Base-by-base conservation (phyloP, 2,888 invertebrate species). In the Lepidocyrtinus sp. region DNA sequence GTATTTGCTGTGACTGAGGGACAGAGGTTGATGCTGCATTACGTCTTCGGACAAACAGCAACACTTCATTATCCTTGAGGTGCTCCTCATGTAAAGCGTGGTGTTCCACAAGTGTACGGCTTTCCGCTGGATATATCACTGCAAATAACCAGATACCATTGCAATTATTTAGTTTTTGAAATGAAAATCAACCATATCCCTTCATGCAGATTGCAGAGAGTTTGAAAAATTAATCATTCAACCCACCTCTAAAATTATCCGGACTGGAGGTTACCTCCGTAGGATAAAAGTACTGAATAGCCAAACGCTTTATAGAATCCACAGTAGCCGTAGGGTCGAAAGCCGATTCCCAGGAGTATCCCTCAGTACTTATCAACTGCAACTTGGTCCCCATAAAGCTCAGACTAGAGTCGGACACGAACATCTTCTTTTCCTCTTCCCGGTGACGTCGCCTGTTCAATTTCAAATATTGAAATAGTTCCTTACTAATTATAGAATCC, bases 301-400 rank as follows among this genome's bases (percentile, higher is more conserved):
- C 88, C 84, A 87, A 87, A 5, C 88, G 87, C 85, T 89, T 90
- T 26, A 90, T 78, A 79, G 88, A 88, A 68, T 89, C 89, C 1
- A 89, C 87, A 2, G 88, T 88, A 59, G 87, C 87, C 75, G 88
- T 89, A n/a, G 87, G 86, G 22, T 88, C 87, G 12, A 88, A 86
- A 19, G 88, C 88, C 1, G 87, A 81, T 3, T 87, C 85, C 85
- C 88, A 87, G 21, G 87, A 87, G 7, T 85, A 85, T 3, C 89
- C 89, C 84, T 89, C 88, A 69, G 87, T 87, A 82, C 87, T 88
- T 2, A 88, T 87, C 27, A 89, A 87, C 82, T 87, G 86, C 64
- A 89, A 85, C 85, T 88, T 88, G 12, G 83, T 85, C 26, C 84
- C 84, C 84, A 84, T 83, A 55, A 85, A 83, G 46, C 67, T 82